Percentiles rank a stretch among this genome's conserved stretches.
phyloP scores from a whole-genome alignment of 2,888 invertebrate genomes.

The Lepas anatifera region DNA sequence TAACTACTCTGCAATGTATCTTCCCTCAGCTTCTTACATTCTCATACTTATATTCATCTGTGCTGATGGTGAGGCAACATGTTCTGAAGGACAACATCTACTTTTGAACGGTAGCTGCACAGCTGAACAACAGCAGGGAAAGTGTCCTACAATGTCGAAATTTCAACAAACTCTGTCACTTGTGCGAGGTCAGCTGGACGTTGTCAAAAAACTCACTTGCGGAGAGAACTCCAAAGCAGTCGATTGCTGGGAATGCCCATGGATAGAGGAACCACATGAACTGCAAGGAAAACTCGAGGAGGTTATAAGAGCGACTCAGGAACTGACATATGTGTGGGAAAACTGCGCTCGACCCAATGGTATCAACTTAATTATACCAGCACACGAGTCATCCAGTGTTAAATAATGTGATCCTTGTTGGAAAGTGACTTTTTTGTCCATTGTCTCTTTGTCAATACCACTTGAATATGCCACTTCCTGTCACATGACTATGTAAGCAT shows the following conservation, averaged over 20 bases:
- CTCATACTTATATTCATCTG: no score
- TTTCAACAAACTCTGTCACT: neutral
- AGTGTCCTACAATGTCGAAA: neutral
- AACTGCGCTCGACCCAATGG: neutral
- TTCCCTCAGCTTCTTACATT: no score
- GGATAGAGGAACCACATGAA: neutral
- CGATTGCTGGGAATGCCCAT: neutral
- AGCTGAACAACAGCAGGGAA: neutral
- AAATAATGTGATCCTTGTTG: no score
- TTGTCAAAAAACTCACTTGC: neutral
- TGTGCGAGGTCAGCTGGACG: neutral
- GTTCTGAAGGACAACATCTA: neutral
- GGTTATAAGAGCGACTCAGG: neutral
- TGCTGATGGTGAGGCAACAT: neutral
- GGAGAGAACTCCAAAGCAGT: neutral
- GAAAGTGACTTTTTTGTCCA: no score
- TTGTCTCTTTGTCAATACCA: no score
- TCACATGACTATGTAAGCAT: no score
- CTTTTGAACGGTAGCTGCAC: neutral
- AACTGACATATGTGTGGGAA: neutral
- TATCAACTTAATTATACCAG: neutral
- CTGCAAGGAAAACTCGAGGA: neutral
- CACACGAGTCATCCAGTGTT: neutral
- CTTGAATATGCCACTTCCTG: no score
- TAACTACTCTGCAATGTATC: no score